Percentiles rank a stretch among this genome's conserved stretches.
phyloP scores from a whole-genome alignment of 2,113 vertebrate species.

The Grus americana region DNA sequence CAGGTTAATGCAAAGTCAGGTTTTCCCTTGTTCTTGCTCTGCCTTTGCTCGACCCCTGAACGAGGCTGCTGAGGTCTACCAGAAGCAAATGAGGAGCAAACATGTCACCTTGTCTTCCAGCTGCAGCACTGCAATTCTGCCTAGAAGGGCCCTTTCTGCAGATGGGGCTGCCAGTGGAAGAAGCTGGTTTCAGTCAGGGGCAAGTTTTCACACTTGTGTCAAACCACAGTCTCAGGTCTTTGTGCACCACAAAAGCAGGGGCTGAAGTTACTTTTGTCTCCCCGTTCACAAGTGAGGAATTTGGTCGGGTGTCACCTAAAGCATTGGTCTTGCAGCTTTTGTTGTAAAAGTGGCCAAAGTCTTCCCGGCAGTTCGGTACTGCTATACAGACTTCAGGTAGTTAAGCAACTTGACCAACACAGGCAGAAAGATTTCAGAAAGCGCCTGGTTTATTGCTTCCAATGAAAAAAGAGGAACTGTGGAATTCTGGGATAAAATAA shows the following conservation, averaged over 20 bases:
- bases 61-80: not conserved
- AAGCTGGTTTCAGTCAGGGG: not conserved
- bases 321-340: not conserved
- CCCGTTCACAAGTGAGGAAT: not conserved
- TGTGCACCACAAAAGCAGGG: not conserved
- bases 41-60: not conserved
- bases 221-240: not conserved
- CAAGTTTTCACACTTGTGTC: not conserved
- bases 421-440: not conserved
- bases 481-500: not conserved
- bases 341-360: not conserved
- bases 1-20: not conserved
- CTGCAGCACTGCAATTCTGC: not conserved
- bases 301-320: not conserved
- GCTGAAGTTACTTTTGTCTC: not conserved
- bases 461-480: not conserved
- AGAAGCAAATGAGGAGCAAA: not conserved
- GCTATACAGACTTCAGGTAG: not conserved
- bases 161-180: not conserved
- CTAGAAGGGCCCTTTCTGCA: not conserved
- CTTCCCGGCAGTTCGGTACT: not conserved
- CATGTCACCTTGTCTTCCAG: not conserved
- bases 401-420: not conserved
- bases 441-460: not conserved
- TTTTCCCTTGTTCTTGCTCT: not conserved